These are phyloP conservation scores for Nanorana parkeri DNA, from an alignment of 2,113 vertebrate genomes.

Conservation along the genomic window DNA sequence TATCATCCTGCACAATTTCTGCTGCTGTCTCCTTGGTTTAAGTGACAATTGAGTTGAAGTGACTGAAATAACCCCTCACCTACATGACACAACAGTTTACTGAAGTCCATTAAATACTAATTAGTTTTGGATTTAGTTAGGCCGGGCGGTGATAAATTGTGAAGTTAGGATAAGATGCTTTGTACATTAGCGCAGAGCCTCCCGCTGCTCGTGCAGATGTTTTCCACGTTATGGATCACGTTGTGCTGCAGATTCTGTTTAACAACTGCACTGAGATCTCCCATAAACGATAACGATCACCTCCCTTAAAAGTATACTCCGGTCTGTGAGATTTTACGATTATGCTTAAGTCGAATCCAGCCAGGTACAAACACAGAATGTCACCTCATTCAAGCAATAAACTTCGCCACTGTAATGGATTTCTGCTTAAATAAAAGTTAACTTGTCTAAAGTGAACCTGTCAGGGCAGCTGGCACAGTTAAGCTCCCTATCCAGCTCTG, in stretches of 20 bases:
- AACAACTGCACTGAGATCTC: constrained; percentile 36
- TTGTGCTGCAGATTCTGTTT: constrained; percentile 59
- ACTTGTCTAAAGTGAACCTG: no score
- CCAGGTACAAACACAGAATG: not conserved
- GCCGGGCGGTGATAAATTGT: constrained; percentile 62
- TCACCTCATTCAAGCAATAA: not conserved
- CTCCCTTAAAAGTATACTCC: not conserved
- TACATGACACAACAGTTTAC: constrained; percentile 63
- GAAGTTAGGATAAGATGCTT: constrained; percentile 62
- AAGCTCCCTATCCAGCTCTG: no score
- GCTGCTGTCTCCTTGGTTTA: no score
- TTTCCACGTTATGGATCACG: constrained; percentile 58
- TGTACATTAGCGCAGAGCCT: constrained; percentile 55
- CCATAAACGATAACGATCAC: constrained; percentile 32
- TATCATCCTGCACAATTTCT: not conserved
- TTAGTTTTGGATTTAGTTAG: constrained; percentile 70
- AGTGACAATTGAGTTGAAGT: not conserved
- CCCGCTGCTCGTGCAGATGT: constrained; percentile 67
- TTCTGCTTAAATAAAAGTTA: not conserved
- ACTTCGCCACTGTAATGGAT: not conserved
- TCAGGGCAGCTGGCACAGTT: no score
- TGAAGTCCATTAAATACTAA: constrained; percentile 77
- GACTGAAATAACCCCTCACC: constrained; percentile 59
- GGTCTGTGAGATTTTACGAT: constrained; percentile 10
- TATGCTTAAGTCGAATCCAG: not conserved